Percentiles rank a stretch among this genome's conserved stretches.
Evolutionary conservation across 2,797 vertebrate genomes (phyloP).

Genomic region (Distichodus sexfasciatus): DNA sequence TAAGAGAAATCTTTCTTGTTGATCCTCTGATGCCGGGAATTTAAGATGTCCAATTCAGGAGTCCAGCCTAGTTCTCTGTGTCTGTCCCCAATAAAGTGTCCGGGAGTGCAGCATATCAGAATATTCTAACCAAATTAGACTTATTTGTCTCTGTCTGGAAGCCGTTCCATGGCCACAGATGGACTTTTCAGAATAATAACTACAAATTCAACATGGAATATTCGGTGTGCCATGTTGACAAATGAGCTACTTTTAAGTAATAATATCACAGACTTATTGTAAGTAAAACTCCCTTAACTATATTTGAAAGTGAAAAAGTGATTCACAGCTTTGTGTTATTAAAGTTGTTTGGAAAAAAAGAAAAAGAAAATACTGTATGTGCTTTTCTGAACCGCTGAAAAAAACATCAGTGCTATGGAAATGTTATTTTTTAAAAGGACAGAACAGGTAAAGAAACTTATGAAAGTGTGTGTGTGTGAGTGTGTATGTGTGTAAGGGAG

Average conservation of each 20-base stretch:
- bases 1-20: too few species aligned
- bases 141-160: conserved; percentile 1
- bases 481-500: too few species aligned
- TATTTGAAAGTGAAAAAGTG: too few species aligned
- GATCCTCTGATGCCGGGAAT: too few species aligned
- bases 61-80: neutral
- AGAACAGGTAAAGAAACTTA: too few species aligned
- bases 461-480: too few species aligned
- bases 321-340: too few species aligned
- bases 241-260: neutral
- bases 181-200: conserved; percentile 22
- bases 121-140: conserved; percentile 12
- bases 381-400: neutral
- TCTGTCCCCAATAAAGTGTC: neutral
- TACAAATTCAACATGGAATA: conserved; percentile 13
- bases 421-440: too few species aligned
- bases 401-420: too few species aligned
- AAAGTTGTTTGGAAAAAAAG: too few species aligned
- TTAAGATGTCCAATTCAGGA: too few species aligned
- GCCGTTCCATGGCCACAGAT: conserved; percentile 10
- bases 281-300: too few species aligned
- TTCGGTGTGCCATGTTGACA: neutral
- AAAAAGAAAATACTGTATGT: neutral
- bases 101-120: neutral
- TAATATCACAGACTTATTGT: neutral